Evolutionary conservation across 2,113 vertebrate species (phyloP), one percentile per base, ranked within the genome.

Genomic region (Ptilonorhynchus violaceus): DNA sequence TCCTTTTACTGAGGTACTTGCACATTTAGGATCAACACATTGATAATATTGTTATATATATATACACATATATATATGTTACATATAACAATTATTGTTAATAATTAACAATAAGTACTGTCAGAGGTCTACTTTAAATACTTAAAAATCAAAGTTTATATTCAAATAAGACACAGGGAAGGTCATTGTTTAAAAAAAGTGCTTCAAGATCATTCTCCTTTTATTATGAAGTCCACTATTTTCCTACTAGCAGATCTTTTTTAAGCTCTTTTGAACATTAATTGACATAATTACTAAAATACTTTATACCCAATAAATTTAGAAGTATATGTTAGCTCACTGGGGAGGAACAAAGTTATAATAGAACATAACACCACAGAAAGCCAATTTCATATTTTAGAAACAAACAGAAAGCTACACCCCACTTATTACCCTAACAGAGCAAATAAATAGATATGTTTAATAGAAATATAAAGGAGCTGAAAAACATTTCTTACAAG

Each of bases 251-350:
- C 35, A n/a, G 19, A 28, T 31, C 55, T 67, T 67, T 73, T 64
- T 6, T 15, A 39, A 75, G 15, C 5, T 46, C 42, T 56, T 86
- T 21, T 56, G 47, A 87, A 60, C 1, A 22, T 52, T 60, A 80
- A 23, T 24, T 44, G 33, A 35, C 3, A 11, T 30, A 80, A 67
- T 15, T 33, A 25, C 9, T 53, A 30, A 72, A 63, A 78, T 59
- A n/a, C n/a, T n/a, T n/a, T n/a, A n/a, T n/a, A 70, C 5, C 2
- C 8, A 58, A 30, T 5, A n/a, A 23, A 47, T 16, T 35, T 0
- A 42, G 12, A 76, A 62, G 2, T 28, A 24, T 8, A 10, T 33
- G 7, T 62, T 41, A 28, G 20, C 20, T 85, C 16, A 42, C 58
- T 49, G 66, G 23, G 10, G 25, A 77, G 28, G 49, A 74, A 52